phyloP scores from a whole-genome alignment of 2,113 vertebrate genomes.

The Syngnathus floridae region DNA sequence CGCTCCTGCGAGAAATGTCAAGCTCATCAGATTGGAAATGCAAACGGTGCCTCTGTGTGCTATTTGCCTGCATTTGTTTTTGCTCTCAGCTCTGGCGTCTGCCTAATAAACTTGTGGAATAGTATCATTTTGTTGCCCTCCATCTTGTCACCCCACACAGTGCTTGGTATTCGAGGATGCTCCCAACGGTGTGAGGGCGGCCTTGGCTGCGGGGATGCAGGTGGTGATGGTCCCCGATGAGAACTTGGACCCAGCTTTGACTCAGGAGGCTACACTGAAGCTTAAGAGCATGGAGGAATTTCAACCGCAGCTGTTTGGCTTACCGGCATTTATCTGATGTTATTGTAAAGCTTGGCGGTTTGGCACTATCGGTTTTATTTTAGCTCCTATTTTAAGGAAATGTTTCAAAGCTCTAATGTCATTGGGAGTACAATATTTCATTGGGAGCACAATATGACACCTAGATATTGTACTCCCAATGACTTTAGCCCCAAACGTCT shows the following conservation, averaged over 20 bases:
- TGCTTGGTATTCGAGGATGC: constrained; percentile 94
- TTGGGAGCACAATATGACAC: too few species aligned
- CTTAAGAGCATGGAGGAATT: constrained; percentile 82
- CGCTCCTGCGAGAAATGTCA: constrained; percentile 9
- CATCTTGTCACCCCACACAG: constrained; percentile 52
- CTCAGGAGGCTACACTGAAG: constrained; percentile 71
- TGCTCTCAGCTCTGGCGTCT: constrained; percentile 1
- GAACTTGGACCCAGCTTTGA: constrained; percentile 71
- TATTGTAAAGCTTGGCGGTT: too few species aligned
- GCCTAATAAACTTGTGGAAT: constrained; percentile 32
- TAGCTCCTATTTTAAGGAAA: too few species aligned
- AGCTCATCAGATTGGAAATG: constrained; percentile 21
- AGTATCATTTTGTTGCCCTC: constrained; percentile 13
- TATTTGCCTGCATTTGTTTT: constrained; percentile 19
- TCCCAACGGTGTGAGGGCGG: constrained; percentile 81
- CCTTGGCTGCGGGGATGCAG: constrained; percentile 82
- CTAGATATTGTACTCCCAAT: neutral
- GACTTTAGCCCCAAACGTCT: neutral
- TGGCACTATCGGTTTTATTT: neutral
- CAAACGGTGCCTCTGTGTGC: constrained; percentile 8
- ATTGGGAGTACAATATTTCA: too few species aligned
- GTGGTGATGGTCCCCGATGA: constrained; percentile 87
- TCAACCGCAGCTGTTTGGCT: constrained; percentile 78
- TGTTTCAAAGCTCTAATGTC: neutral
- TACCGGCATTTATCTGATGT: constrained; percentile 69